These are phyloP conservation scores for Coilia nasus DNA, from an alignment of 2,797 vertebrate genomes.

Conservation along the genomic window DNA sequence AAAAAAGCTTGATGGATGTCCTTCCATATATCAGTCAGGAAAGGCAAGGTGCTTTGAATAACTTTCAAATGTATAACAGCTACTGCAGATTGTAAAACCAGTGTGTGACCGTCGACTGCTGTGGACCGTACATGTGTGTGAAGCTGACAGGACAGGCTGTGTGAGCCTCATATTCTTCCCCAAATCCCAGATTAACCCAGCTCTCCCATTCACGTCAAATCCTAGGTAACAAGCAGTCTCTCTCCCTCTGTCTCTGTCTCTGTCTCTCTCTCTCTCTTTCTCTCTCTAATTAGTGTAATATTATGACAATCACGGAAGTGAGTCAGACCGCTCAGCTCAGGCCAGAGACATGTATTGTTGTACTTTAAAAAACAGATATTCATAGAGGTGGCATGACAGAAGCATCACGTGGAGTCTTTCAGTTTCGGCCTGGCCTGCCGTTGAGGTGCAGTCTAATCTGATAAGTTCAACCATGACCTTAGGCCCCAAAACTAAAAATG, in stretches of 20 bases:
- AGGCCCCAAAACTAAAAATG: neutral
- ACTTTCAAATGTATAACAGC: neutral
- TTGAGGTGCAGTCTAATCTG: neutral
- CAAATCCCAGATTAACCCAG: constrained; percentile 58
- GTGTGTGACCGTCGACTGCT: neutral
- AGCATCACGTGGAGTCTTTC: neutral
- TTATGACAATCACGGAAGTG: neutral
- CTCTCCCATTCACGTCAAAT: constrained; percentile 10
- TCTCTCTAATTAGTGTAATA: neutral
- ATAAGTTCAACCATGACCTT: neutral
- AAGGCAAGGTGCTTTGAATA: neutral
- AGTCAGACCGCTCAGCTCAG: neutral
- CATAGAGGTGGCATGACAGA: neutral
- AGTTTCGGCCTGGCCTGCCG: neutral
- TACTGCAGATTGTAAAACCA: neutral
- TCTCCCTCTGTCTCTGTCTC: neutral
- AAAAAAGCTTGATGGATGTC: neutral
- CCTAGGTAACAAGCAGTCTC: neutral
- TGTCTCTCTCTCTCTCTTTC: neutral
- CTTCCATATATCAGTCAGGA: neutral
- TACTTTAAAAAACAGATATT: constrained; percentile 2
- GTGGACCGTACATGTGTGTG: neutral
- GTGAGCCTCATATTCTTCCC: constrained; percentile 48
- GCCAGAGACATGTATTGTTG: neutral
- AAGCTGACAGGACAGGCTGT: constrained; percentile 48